Evolutionary conservation across 2,888 invertebrate genomes (phyloP).

Genomic region (Marronus borbonicus): DNA sequence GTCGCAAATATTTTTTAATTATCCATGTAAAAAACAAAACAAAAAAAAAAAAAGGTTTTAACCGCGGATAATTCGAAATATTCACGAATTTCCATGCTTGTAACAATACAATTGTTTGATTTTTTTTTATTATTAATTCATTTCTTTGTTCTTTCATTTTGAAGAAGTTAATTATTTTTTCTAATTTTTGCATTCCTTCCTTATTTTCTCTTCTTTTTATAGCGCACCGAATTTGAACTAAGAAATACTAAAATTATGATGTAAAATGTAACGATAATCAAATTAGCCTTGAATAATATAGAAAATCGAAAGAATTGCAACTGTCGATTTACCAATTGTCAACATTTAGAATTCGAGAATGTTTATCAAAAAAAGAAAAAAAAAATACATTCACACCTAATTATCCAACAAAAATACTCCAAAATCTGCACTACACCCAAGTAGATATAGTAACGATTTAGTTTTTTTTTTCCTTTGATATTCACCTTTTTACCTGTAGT

Average conservation of each 20-base stretch:
- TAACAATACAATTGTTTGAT: constrained; percentile 28
- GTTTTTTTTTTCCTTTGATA: too few relatives aligned
- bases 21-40: background rate
- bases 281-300: too few relatives aligned
- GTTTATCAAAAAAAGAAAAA: too few relatives aligned
- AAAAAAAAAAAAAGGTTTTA: background rate
- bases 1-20: constrained; percentile 16
- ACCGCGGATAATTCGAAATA: background rate
- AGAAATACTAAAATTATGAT: background rate
- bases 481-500: too few relatives aligned
- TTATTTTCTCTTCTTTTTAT: too few relatives aligned
- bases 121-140: background rate
- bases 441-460: too few relatives aligned
- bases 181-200: background rate
- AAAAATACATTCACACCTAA: too few relatives aligned
- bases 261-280: background rate
- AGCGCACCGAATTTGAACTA: constrained; percentile 40
- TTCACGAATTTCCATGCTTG: constrained; percentile 14
- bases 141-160: constrained; percentile 1
- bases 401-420: too few relatives aligned
- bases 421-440: too few relatives aligned
- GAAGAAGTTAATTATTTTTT: background rate
- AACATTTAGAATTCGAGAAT: too few relatives aligned
- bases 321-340: background rate
- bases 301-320: too few relatives aligned